Evolutionary conservation across 2,113 vertebrate genomes (phyloP).

Genomic region (Ciconia boyciana): DNA sequence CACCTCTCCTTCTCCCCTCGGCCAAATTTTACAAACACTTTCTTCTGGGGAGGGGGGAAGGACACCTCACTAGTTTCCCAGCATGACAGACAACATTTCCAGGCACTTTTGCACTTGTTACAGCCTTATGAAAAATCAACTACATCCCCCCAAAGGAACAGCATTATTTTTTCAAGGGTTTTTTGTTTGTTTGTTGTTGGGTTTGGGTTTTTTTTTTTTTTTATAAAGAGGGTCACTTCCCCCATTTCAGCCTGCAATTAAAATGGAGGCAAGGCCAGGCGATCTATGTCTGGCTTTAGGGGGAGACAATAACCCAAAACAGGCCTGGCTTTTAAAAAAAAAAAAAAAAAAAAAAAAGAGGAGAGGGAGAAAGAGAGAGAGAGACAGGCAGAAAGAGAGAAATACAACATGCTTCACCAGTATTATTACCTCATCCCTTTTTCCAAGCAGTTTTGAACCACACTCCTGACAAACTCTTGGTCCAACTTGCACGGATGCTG

Average conservation of each 20-base stretch:
- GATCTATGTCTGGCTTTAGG: slow-evolving; percentile 71
- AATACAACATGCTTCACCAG: slow-evolving; percentile 56
- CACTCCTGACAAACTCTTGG: slow-evolving; percentile 66
- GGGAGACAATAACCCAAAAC: slow-evolving; percentile 79
- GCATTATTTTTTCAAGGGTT: neutral
- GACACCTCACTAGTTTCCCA: neutral
- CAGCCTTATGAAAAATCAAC: neutral
- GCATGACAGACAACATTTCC: slow-evolving; percentile 27
- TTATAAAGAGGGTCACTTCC: slow-evolving; percentile 46
- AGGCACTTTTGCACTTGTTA: slow-evolving; percentile 62
- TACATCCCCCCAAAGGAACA: neutral
- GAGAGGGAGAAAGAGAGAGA: neutral
- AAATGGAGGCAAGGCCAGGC: slow-evolving; percentile 88
- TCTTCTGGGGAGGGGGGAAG: neutral
- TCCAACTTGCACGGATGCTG: slow-evolving; percentile 68
- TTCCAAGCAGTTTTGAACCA: slow-evolving; percentile 64
- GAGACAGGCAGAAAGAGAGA: slow-evolving; percentile 22
- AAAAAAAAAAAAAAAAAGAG: neutral
- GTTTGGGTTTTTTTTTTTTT: neutral
- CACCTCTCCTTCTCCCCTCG: neutral
- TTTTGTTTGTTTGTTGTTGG: neutral
- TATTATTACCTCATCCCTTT: slow-evolving; percentile 72
- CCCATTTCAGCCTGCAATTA: slow-evolving; percentile 71
- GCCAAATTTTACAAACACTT: neutral
- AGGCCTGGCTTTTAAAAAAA: slow-evolving; percentile 44